These are phyloP conservation scores for Pollenia labialis DNA, from an alignment of 2,888 invertebrate species.

Conservation along the genomic window DNA sequence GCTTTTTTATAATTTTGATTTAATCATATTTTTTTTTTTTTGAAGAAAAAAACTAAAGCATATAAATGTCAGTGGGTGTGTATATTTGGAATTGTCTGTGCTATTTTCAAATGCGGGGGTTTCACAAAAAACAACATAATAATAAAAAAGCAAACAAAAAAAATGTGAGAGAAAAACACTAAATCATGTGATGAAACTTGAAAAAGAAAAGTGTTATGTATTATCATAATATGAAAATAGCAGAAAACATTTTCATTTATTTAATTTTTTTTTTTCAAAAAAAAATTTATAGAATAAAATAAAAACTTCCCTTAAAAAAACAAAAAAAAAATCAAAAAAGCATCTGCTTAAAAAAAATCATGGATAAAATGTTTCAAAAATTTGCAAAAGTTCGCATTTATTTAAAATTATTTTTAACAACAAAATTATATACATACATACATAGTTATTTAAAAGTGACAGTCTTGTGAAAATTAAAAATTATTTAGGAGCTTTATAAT, in stretches of 20 bases:
- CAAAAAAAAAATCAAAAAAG: not conserved
- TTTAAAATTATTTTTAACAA: too few relatives aligned
- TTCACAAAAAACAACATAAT: slow-evolving; percentile 23
- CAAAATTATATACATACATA: not conserved
- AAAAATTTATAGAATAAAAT: not conserved
- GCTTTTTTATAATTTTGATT: not conserved
- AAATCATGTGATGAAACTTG: slow-evolving; percentile 27
- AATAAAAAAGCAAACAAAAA: not conserved
- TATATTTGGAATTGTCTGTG: slow-evolving; percentile 3
- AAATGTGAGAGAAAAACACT: not conserved
- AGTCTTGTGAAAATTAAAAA: slow-evolving; percentile 39
- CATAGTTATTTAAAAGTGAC: slow-evolving; percentile 18
- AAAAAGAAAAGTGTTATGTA: slow-evolving; percentile 32
- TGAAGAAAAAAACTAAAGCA: not conserved
- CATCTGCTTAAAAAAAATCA: slow-evolving; percentile 3
- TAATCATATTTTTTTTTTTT: not conserved
- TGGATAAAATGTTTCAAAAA: not conserved
- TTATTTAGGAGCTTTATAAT: slow-evolving; percentile 1
- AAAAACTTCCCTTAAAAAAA: not conserved
- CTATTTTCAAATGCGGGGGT: slow-evolving; percentile 19
- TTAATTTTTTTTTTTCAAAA: too few relatives aligned
- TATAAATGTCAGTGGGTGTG: slow-evolving; percentile 28
- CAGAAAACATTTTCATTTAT: not conserved
- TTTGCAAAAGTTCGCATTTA: slow-evolving; percentile 8
- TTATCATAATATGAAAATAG: not conserved